Percentiles rank a stretch among this genome's conserved stretches.
Conservation (phyloP, 1,140 invertebrate genomes). For the Cotesia chilonis region DNA sequence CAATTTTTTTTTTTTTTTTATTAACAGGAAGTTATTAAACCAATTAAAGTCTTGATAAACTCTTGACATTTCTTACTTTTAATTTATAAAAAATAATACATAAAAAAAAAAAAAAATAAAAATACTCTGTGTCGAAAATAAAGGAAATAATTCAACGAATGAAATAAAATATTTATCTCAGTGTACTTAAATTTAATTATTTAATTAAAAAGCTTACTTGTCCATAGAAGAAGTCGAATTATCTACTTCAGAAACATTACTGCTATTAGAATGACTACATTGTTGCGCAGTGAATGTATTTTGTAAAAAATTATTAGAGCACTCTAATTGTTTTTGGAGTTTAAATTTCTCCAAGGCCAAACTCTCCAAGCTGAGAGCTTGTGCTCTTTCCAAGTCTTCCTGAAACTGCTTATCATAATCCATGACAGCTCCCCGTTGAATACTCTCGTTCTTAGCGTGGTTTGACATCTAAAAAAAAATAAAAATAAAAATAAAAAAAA, state of each 20-base stretch:
- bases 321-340: conserved; percentile 68
- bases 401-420: conserved; percentile 85
- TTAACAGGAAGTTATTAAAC: too few relatives aligned
- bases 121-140: too few relatives aligned
- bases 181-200: not conserved
- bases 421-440: conserved; percentile 55
- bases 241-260: conserved; percentile 49
- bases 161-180: too few relatives aligned
- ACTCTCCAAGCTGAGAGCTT: conserved; percentile 85
- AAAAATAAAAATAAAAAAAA: conserved; percentile 27
- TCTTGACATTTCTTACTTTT: too few relatives aligned
- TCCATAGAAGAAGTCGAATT: conserved; percentile 43
- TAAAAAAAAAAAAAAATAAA: too few relatives aligned
- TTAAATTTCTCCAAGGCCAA: conserved; percentile 83
- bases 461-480: conserved; percentile 64
- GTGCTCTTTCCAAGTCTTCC: conserved; percentile 85
- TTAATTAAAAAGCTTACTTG: conserved; percentile 45
- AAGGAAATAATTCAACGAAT: too few relatives aligned
- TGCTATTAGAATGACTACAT: conserved; percentile 45
- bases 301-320: conserved; percentile 39
- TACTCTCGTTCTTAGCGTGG: conserved; percentile 53
- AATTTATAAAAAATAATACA: too few relatives aligned
- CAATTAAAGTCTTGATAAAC: too few relatives aligned
- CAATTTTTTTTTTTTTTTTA: too few relatives aligned
- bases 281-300: conserved; percentile 40